These are phyloP conservation scores for Colletes latitarsis DNA, from an alignment of 1,140 invertebrate species.

Conservation along the genomic window DNA sequence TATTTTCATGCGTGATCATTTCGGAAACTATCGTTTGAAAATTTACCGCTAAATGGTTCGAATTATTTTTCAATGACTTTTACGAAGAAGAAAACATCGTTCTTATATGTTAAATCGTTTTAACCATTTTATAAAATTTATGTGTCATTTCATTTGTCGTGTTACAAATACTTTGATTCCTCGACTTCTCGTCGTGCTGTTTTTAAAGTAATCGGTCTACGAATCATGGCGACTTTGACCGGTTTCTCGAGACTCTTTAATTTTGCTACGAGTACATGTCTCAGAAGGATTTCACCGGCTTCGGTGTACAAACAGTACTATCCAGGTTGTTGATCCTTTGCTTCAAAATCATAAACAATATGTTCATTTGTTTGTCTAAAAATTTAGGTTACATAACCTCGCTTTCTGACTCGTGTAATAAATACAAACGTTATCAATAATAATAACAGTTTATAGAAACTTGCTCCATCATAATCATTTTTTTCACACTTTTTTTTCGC, in stretches of 20 bases:
- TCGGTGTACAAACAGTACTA: slow-evolving; percentile 36
- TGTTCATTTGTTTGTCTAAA: neutral
- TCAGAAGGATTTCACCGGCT: slow-evolving; percentile 38
- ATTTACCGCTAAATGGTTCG: neutral
- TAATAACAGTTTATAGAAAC: neutral
- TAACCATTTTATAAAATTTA: neutral
- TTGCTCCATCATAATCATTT: neutral
- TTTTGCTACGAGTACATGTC: slow-evolving; percentile 44
- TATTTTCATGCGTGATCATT: neutral
- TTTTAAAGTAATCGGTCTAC: neutral
- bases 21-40: slow-evolving; percentile 1
- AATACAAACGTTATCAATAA: neutral
- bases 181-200: neutral
- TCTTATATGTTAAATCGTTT: no score
- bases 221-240: slow-evolving; percentile 56
- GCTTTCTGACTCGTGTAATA: neutral
- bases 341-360: neutral
- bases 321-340: slow-evolving; percentile 40
- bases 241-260: slow-evolving; percentile 48
- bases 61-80: neutral
- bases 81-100: neutral
- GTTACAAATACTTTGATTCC: neutral
- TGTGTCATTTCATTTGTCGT: neutral
- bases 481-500: neutral
- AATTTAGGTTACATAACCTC: slow-evolving; percentile 20